phyloP scores from a whole-genome alignment of 2,888 invertebrate genomes.

The Drepana falcataria region DNA sequence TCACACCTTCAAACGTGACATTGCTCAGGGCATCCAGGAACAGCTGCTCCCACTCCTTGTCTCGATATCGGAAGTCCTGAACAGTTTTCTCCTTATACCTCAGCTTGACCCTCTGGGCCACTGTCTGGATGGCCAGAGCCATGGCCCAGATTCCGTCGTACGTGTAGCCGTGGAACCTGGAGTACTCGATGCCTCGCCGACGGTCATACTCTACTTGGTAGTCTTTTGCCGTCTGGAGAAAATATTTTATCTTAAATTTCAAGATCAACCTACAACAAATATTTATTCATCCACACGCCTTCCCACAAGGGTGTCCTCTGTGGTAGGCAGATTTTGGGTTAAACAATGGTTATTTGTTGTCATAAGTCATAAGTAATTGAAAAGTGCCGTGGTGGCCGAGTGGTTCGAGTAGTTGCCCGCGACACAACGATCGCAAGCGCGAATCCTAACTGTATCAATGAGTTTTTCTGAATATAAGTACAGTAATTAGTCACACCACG shows the following conservation, averaged over 20 bases:
- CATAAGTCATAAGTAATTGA: too few relatives aligned
- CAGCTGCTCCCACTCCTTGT: constrained; percentile 90
- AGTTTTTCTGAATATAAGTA: too few relatives aligned
- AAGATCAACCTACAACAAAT: not conserved
- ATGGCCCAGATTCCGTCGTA: constrained; percentile 99
- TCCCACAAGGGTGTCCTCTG: too few relatives aligned
- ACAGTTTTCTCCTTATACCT: constrained; percentile 87
- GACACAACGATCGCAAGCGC: too few relatives aligned
- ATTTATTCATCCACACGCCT: too few relatives aligned
- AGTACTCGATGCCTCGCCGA: constrained; percentile 89
- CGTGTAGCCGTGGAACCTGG: constrained; percentile 97
- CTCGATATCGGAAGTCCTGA: constrained; percentile 90
- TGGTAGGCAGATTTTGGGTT: too few relatives aligned
- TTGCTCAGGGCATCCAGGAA: constrained; percentile 93
- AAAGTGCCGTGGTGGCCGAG: too few relatives aligned
- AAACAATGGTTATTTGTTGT: too few relatives aligned
- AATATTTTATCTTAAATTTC: not conserved
- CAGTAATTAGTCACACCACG: too few relatives aligned
- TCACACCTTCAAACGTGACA: constrained; percentile 96
- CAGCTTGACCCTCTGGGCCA: constrained; percentile 85
- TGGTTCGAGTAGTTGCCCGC: too few relatives aligned
- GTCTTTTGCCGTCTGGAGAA: constrained; percentile 90
- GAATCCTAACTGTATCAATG: too few relatives aligned
- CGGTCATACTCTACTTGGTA: constrained; percentile 92
- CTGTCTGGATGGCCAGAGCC: constrained; percentile 94